Percentiles rank a stretch among this genome's conserved stretches.
Conservation (phyloP, 2,888 invertebrate species). For the Pterostichus niger region DNA sequence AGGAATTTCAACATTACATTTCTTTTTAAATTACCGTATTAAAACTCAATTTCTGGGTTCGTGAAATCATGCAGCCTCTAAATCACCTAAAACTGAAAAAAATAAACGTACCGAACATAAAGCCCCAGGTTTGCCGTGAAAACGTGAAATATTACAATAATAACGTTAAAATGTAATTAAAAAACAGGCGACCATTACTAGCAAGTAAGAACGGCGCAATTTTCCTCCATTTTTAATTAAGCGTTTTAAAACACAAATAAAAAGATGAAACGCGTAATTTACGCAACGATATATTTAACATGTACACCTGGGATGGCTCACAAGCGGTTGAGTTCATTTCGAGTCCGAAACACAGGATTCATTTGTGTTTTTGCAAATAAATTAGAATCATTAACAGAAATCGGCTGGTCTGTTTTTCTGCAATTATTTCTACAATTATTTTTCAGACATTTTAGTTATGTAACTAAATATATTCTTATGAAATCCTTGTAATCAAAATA, state of each 20-base stretch:
- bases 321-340: conserved; percentile 18
- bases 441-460: background rate
- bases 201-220: conserved; percentile 48
- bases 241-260: conserved; percentile 60
- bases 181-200: conserved; percentile 50
- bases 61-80: conserved; percentile 41
- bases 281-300: conserved; percentile 57
- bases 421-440: conserved; percentile 2
- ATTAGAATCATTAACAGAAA: conserved; percentile 46
- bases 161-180: conserved; percentile 64
- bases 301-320: conserved; percentile 54
- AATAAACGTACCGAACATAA: background rate
- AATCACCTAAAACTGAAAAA: conserved; percentile 50
- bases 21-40: conserved; percentile 41
- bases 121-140: background rate
- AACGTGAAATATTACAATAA: conserved; percentile 54
- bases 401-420: background rate
- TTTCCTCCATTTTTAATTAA: conserved; percentile 63
- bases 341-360: conserved; percentile 32
- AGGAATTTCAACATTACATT: conserved; percentile 66
- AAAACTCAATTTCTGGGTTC: conserved; percentile 57
- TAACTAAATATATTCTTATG: conserved; percentile 1
- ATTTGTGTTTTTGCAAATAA: conserved; percentile 46
- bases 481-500: too few species aligned
- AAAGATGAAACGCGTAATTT: conserved; percentile 60